A percentile compares a stretch with the other conserved stretches of the same genome.
phyloP scores from a whole-genome alignment of 2,888 invertebrate genomes.

The Ptychoptera albimana region DNA sequence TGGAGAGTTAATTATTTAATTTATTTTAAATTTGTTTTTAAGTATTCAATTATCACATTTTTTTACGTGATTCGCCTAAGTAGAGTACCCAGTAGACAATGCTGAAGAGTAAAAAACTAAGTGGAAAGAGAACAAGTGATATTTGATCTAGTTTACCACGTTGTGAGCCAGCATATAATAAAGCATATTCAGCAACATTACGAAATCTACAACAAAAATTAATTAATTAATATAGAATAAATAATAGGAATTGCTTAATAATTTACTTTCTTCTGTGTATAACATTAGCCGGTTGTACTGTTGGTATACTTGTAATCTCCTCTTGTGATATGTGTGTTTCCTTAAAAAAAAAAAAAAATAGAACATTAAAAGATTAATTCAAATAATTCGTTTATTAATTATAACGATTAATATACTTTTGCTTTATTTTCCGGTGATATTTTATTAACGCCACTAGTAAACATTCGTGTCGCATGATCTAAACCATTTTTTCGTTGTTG shows the following conservation, averaged over 20 bases:
- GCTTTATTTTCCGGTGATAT: conserved; percentile 14
- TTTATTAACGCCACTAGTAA: conserved; percentile 12
- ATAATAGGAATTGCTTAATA: not conserved
- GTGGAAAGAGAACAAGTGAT: conserved; percentile 41
- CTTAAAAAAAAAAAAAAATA: not conserved
- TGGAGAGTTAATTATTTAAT: no score
- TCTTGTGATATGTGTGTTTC: not conserved
- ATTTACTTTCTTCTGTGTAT: not conserved
- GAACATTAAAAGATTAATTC: no score
- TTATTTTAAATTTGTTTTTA: no score
- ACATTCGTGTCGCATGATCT: conserved; percentile 14
- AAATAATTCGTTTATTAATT: no score
- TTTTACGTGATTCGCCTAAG: conserved; percentile 35
- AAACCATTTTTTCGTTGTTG: conserved; percentile 15
- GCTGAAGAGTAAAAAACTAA: conserved; percentile 40
- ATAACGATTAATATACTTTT: conserved; percentile 3
- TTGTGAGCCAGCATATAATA: conserved; percentile 45
- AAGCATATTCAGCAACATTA: conserved; percentile 34
- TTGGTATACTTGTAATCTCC: not conserved
- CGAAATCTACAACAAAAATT: conserved; percentile 21
- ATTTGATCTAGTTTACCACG: conserved; percentile 41
- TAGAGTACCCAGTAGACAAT: conserved; percentile 45
- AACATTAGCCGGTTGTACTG: not conserved
- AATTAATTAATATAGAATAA: not conserved
- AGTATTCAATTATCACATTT: conserved; percentile 13